Evolutionary conservation across 2,888 invertebrate genomes (phyloP).

Genomic region (Cacoxenus indagator): DNA sequence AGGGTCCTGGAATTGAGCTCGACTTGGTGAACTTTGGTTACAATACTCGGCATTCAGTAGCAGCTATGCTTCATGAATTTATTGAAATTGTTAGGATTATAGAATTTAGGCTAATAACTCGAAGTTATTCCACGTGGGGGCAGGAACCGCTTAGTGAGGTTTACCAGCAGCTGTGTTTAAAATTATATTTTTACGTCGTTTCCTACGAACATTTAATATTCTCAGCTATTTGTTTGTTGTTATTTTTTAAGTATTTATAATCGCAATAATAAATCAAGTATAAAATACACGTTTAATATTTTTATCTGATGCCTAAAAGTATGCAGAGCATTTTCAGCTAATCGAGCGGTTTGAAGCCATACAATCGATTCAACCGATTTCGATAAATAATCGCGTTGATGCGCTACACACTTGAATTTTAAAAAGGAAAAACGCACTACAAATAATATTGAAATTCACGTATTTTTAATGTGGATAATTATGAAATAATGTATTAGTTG

Average conservation of each 20-base stretch:
- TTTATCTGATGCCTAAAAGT: background rate
- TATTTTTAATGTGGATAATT: too few relatives aligned
- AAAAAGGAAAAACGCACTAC: too few relatives aligned
- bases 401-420: too few relatives aligned
- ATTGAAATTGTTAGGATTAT: conserved; percentile 3
- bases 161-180: background rate
- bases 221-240: conserved; percentile 7
- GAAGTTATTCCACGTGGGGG: too few relatives aligned
- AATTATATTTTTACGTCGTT: background rate
- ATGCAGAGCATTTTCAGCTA: background rate
- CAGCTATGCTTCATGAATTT: background rate
- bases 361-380: too few relatives aligned
- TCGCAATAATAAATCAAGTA: background rate
- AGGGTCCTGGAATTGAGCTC: background rate
- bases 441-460: too few relatives aligned
- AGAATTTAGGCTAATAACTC: background rate
- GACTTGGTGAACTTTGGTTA: background rate
- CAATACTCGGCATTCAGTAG: background rate
- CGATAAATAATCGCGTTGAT: too few relatives aligned
- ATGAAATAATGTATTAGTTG: too few relatives aligned
- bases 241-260: conserved; percentile 22
- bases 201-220: conserved; percentile 3
- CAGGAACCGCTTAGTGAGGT: too few relatives aligned
- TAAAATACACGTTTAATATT: background rate
- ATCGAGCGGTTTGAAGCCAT: background rate